These are phyloP conservation scores for Eleginops maclovinus DNA, from an alignment of 2,113 vertebrate genomes.

Conservation along the genomic window DNA sequence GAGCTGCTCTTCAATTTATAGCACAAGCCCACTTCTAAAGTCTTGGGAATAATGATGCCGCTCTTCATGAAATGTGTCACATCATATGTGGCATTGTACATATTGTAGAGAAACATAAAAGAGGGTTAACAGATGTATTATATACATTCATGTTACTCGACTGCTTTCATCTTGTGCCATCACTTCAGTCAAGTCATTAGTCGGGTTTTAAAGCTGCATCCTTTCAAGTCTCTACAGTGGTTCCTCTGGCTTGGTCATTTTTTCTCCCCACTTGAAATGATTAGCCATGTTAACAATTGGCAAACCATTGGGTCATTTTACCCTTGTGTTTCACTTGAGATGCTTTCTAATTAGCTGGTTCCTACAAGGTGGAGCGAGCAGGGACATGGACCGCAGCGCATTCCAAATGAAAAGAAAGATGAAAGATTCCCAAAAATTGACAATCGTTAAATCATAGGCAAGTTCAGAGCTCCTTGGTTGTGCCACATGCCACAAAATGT, in stretches of 20 bases:
- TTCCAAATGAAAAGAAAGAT: neutral
- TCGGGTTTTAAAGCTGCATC: slow-evolving; percentile 24
- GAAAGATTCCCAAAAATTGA: neutral
- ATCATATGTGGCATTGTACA: slow-evolving; percentile 1
- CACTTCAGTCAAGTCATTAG: slow-evolving; percentile 30
- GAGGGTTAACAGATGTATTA: neutral
- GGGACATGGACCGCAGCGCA: neutral
- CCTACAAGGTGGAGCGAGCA: neutral
- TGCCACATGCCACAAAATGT: neutral
- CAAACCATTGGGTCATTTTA: neutral
- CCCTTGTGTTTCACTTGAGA: neutral
- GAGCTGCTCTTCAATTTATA: slow-evolving; percentile 57
- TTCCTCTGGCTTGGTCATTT: neutral
- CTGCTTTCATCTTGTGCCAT: slow-evolving; percentile 23
- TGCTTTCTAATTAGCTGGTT: neutral
- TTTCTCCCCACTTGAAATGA: neutral
- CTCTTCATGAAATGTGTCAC: slow-evolving; percentile 34
- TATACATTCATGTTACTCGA: neutral
- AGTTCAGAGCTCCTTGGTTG: neutral
- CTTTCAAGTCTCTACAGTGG: neutral
- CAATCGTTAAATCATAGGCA: neutral
- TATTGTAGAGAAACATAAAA: slow-evolving; percentile 10
- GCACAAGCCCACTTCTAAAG: slow-evolving; percentile 36
- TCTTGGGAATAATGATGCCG: slow-evolving; percentile 21
- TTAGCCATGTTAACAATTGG: neutral